phyloP scores from a whole-genome alignment of 2,797 vertebrate species.

The Paramormyrops hopkinsi region DNA sequence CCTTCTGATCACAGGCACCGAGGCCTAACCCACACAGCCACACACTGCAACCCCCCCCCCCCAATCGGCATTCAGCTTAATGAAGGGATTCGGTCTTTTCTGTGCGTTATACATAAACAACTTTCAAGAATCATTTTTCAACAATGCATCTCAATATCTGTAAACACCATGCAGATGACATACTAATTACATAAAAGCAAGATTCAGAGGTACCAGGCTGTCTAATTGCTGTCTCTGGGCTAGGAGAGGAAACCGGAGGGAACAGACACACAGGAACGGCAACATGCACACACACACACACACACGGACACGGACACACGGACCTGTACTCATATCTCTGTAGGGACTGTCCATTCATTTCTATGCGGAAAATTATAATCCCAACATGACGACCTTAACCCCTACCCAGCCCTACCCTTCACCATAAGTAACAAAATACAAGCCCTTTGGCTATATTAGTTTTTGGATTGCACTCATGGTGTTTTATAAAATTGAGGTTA shows the following conservation, averaged over 20 bases:
- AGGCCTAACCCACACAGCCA: background rate
- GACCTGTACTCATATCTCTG: too few species aligned
- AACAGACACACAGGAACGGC: too few species aligned
- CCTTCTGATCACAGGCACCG: background rate
- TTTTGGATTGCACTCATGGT: background rate
- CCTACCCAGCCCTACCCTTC: background rate
- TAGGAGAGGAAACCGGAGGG: too few species aligned
- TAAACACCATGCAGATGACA: background rate
- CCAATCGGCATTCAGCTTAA: background rate
- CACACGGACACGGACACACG: too few species aligned
- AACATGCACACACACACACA: background rate
- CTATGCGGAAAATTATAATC: background rate
- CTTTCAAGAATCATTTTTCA: background rate
- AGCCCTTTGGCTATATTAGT: background rate
- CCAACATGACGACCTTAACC: too few species aligned
- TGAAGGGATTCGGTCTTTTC: background rate
- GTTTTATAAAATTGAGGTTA: background rate
- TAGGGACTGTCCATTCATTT: background rate
- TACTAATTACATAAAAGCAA: background rate
- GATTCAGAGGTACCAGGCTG: background rate
- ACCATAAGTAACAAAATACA: background rate
- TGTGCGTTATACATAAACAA: too few species aligned
- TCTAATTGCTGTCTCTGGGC: background rate
- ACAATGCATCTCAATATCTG: background rate
- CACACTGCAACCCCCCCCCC: background rate